Percentiles rank a stretch among this genome's conserved stretches.
phyloP scores from a whole-genome alignment of 2,113 vertebrate genomes.

The Saccopteryx leptura region DNA sequence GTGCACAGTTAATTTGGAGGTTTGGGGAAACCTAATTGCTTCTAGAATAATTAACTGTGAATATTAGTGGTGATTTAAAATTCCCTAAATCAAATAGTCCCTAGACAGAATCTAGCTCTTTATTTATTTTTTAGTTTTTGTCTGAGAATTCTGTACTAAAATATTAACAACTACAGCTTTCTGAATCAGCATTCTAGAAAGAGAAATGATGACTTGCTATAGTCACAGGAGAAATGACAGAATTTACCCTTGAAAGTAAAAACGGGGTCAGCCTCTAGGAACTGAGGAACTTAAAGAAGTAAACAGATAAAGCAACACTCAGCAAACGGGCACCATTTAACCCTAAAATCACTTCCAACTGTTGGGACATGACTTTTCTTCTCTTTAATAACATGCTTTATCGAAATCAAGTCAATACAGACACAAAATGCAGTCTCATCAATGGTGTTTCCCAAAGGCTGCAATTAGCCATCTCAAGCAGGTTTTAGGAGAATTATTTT shows the following conservation, averaged over 20 bases:
- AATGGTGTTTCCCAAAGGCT: constrained; percentile 73
- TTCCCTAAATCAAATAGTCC: background rate
- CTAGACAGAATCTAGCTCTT: constrained; percentile 19
- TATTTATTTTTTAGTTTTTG: background rate
- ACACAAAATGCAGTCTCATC: constrained; percentile 68
- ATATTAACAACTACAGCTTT: constrained; percentile 14
- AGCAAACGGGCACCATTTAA: constrained; percentile 17
- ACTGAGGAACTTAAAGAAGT: constrained; percentile 18
- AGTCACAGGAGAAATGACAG: constrained; percentile 14
- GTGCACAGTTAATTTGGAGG: constrained; percentile 19
- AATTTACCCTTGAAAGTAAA: background rate
- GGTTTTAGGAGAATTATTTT: constrained; percentile 82
- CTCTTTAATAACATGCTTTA: constrained; percentile 57
- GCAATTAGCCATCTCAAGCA: constrained; percentile 72
- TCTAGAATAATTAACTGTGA: constrained; percentile 48
- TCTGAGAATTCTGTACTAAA: constrained; percentile 53
- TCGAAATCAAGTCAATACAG: constrained; percentile 78
- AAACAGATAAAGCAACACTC: constrained; percentile 41
- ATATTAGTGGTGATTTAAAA: constrained; percentile 8
- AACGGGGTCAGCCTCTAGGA: background rate
- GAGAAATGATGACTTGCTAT: constrained; percentile 11
- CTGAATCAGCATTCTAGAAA: constrained; percentile 16
- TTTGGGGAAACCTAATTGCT: background rate
- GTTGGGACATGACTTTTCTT: constrained; percentile 56
- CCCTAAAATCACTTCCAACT: constrained; percentile 72